phyloP scores from a whole-genome alignment of 2,888 invertebrate species.

The Margaritifera margaritifera region DNA sequence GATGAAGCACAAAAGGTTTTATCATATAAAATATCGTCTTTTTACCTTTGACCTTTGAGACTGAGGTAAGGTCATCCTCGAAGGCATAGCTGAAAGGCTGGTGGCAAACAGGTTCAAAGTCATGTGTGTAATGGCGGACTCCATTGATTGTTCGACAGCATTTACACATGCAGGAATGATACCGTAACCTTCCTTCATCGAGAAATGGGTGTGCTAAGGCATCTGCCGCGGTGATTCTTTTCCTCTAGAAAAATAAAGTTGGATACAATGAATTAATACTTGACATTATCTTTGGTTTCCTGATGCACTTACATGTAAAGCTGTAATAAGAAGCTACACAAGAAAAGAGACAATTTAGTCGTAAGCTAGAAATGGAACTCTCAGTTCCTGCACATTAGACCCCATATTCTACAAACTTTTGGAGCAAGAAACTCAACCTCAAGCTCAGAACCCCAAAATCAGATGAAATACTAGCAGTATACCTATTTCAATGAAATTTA shows the following conservation, averaged over 20 bases:
- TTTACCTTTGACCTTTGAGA: constrained; percentile 85
- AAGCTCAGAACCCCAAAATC: too few species aligned
- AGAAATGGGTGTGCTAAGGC: constrained; percentile 97
- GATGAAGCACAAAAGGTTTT: background rate
- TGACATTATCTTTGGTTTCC: too few species aligned
- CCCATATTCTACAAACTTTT: too few species aligned
- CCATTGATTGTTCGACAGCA: constrained; percentile 88
- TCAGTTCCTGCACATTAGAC: too few species aligned
- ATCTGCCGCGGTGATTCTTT: constrained; percentile 94
- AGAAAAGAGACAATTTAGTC: too few species aligned
- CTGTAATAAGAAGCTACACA: too few species aligned
- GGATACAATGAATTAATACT: too few species aligned
- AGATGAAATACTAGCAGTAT: too few species aligned
- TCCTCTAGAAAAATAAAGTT: constrained; percentile 79
- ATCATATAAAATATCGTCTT: background rate
- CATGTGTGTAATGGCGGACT: constrained; percentile 85
- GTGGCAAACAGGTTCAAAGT: constrained; percentile 93
- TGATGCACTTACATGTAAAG: too few species aligned
- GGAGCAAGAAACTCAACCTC: too few species aligned
- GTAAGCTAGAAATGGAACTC: too few species aligned
- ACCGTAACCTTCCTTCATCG: constrained; percentile 97
- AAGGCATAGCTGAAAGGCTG: constrained; percentile 95
- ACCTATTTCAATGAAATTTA: too few species aligned
- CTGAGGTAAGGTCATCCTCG: constrained; percentile 90
- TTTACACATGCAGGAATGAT: constrained; percentile 99